Base-by-base conservation (phyloP, 2,113 vertebrate species). In the Engystomops pustulosus region DNA sequence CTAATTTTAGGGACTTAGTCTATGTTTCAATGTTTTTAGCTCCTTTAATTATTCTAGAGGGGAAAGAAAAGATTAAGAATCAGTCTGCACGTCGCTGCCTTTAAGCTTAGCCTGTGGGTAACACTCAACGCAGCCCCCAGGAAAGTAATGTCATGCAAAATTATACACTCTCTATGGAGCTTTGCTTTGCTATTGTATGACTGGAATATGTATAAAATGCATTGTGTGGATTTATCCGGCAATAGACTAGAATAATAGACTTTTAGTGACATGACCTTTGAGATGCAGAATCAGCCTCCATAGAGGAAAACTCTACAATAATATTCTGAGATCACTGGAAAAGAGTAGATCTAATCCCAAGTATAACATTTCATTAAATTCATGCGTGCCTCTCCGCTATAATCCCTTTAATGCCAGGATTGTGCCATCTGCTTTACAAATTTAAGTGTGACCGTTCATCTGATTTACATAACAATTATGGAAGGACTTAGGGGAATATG, bases 391-490 rank as follows among this genome's bases (percentile, higher is more conserved):
- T 36, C 60, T 12, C 36, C 6, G 14, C 17, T 60, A 17, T 58
- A 81, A 55, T 71, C 79, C 44, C 8, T n/a, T 32, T 58, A 53
- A 65, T 60, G 53, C 70, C 38, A 49, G 81, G 55, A 75, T 49
- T 44, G 53, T 83, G 55, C 81, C 81, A 83, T 83, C 81, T 83
- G 81, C 70, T 60, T 75, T 65, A 27, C 53, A 83, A 32, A 83
- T 75, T 65, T 62, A 47, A 47, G 70, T 80, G 79, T 80, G 62
- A 80, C 79, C 62, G 44, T 34, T 65, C 47, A 68, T 36, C 11
- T n/a, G 23, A 81, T 81, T 71, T 49, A 5, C 80, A 81, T 70
- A 55, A 71, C 68, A 81, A 53, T 81, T 51, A 41, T 58, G 23
- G 47, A 71, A 49, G 30, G 51, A 62, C 62, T 25, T 45, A 58